Conservation (phyloP, 2,113 vertebrate genomes). For the Paratilapia polleni region DNA sequence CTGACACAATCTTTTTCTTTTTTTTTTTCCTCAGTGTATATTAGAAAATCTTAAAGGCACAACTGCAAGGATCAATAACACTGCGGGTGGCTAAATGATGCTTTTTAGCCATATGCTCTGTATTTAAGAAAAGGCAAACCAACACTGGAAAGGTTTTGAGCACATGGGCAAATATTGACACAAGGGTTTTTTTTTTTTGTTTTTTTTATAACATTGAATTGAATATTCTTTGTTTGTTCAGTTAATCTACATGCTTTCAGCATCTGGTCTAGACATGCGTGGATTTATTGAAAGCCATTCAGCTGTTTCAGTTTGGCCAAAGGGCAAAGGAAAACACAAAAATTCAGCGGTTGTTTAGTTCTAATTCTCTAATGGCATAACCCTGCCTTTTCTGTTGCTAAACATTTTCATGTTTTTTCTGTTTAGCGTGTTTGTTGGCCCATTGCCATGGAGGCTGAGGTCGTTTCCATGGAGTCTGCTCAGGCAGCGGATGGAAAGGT, state of each 20-base stretch:
- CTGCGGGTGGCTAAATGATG: too few species aligned
- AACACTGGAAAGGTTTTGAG: not conserved
- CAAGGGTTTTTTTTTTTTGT: not conserved
- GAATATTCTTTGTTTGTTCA: not conserved
- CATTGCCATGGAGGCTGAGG: slow-evolving; percentile 71
- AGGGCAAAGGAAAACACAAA: not conserved
- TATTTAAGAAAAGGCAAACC: not conserved
- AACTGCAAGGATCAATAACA: too few species aligned
- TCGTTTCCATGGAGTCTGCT: slow-evolving; percentile 68
- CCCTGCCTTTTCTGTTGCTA: not conserved
- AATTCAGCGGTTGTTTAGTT: not conserved
- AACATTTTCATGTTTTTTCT: not conserved
- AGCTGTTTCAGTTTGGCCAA: not conserved
- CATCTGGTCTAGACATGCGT: not conserved
- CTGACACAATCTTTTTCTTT: not conserved
- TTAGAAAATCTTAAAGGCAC: too few species aligned
- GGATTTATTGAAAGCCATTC: not conserved
- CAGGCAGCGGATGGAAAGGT: slow-evolving; percentile 59
- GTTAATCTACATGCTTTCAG: not conserved
- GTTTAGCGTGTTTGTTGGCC: slow-evolving; percentile 13
- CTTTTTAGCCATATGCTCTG: not conserved
- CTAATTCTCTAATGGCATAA: not conserved
- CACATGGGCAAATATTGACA: not conserved
- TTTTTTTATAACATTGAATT: too few species aligned
- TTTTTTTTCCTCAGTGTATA: too few species aligned